Evolutionary conservation across 92 coral and sea anemone species (phyloP).

Genomic region (Anthopleura xanthogrammica): DNA sequence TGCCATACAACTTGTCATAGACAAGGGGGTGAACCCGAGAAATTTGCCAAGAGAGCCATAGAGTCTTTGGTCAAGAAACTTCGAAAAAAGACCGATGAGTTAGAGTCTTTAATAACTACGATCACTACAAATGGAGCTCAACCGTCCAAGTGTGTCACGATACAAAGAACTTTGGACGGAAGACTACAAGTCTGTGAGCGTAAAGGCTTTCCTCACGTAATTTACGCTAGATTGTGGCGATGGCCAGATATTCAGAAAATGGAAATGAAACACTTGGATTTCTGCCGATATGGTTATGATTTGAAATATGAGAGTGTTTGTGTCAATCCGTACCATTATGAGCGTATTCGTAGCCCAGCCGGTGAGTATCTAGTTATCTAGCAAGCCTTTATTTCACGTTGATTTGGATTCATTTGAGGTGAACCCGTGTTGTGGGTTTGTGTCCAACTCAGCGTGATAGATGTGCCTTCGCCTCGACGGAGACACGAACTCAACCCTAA

Average conservation of each 20-base stretch:
- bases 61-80: conserved; percentile 97
- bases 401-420: conserved; percentile 42
- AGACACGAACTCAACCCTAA: conserved; percentile 25
- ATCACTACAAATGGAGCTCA: conserved; percentile 92
- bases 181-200: conserved; percentile 99
- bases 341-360: conserved; percentile 92
- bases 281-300: conserved; percentile 98
- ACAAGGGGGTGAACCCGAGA: conserved; percentile 98
- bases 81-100: conserved; percentile 95
- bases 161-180: conserved; percentile 96
- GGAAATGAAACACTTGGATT: conserved; percentile 99
- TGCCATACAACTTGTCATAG: conserved; percentile 99
- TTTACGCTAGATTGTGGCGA: conserved; percentile 98
- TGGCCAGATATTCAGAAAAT: conserved; percentile 99
- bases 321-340: conserved; percentile 99
- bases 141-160: conserved; percentile 98
- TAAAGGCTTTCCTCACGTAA: conserved; percentile 99
- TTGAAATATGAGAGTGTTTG: conserved; percentile 98
- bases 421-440: conserved; percentile 34
- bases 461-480: conserved; percentile 9
- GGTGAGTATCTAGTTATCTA: conserved; percentile 52
- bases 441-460: conserved; percentile 40
- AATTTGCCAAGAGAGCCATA: conserved; percentile 99
- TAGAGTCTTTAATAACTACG: conserved; percentile 91
- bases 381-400: conserved; percentile 23